These are phyloP conservation scores for Diabrotica virgifera DNA, from an alignment of 1,140 invertebrate genomes.

Conservation along the genomic window DNA sequence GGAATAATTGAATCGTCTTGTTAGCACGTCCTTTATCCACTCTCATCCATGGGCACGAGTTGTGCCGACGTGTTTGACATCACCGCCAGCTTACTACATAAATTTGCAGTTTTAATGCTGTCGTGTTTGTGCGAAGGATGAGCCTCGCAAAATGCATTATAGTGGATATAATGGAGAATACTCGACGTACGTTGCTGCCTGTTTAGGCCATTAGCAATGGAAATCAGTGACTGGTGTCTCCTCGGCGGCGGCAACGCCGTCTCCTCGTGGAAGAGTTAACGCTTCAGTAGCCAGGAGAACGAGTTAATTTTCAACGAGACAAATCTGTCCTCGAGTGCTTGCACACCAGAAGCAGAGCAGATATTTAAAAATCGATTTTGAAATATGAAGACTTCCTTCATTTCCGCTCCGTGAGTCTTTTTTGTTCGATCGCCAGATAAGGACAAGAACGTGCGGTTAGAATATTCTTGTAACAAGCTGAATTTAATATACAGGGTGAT, in stretches of 20 bases:
- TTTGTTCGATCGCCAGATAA: too few relatives aligned
- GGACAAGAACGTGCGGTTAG: too few relatives aligned
- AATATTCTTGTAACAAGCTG: too few relatives aligned
- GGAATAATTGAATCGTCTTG: not conserved
- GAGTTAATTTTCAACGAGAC: not conserved
- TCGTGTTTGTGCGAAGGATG: constrained; percentile 8
- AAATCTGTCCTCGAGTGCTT: too few relatives aligned
- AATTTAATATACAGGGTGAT: too few relatives aligned
- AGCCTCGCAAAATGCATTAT: constrained; percentile 9
- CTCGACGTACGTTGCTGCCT: constrained; percentile 10
- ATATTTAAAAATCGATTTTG: too few relatives aligned
- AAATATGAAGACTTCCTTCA: too few relatives aligned
- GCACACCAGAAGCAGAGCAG: too few relatives aligned
- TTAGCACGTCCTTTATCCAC: not conserved
- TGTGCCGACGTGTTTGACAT: constrained; percentile 13
- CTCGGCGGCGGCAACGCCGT: not conserved
- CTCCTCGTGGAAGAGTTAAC: not conserved
- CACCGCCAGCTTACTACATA: constrained; percentile 11
- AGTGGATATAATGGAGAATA: constrained; percentile 8
- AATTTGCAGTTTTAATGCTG: constrained; percentile 16
- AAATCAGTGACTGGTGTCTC: constrained; percentile 1
- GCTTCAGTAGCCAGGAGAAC: not conserved
- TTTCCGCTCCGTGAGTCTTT: too few relatives aligned
- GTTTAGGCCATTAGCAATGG: constrained; percentile 12
- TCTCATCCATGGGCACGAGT: not conserved